These are phyloP conservation scores for Aurelia coerulea DNA, from an alignment of 30 jellyfish, hydroid and myxozoan genomes.

Conservation along the genomic window DNA sequence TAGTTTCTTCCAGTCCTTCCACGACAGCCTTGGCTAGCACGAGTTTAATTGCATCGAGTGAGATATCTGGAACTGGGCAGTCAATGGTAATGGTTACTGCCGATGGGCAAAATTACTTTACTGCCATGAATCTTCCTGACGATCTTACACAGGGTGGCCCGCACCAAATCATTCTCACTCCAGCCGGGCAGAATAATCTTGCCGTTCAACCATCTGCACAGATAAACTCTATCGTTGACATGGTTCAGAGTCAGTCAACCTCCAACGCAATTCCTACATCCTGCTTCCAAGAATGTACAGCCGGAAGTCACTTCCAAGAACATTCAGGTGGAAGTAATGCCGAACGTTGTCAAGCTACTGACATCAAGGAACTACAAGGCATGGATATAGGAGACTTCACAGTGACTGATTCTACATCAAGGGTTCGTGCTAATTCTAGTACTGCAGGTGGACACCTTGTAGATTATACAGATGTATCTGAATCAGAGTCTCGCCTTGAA, in stretches of 20 bases:
- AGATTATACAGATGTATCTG: background rate
- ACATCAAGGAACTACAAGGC: background rate
- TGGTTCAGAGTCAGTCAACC: background rate
- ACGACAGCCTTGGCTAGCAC: constrained; percentile 32
- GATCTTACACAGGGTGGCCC: constrained; percentile 27
- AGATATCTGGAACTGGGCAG: constrained; percentile 55
- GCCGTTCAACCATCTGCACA: constrained; percentile 20
- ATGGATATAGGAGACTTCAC: constrained; percentile 45
- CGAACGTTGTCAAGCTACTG: constrained; percentile 5
- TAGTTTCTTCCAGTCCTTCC: constrained; percentile 47
- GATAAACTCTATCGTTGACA: constrained; percentile 1
- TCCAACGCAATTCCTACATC: background rate
- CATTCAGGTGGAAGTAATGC: background rate
- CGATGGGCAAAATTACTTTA: constrained; percentile 59
- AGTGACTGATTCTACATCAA: constrained; percentile 62
- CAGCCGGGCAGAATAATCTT: constrained; percentile 26
- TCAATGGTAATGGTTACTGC: constrained; percentile 71
- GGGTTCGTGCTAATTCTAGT: constrained; percentile 47
- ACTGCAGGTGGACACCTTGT: background rate
- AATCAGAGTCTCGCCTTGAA: constrained; percentile 24
- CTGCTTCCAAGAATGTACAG: background rate
- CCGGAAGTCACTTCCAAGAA: background rate
- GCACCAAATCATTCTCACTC: constrained; percentile 49
- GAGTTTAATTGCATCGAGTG: constrained; percentile 58
- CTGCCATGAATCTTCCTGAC: constrained; percentile 48